Conservation (phyloP, 2,888 invertebrate species). For the Dendrolimus houi region DNA sequence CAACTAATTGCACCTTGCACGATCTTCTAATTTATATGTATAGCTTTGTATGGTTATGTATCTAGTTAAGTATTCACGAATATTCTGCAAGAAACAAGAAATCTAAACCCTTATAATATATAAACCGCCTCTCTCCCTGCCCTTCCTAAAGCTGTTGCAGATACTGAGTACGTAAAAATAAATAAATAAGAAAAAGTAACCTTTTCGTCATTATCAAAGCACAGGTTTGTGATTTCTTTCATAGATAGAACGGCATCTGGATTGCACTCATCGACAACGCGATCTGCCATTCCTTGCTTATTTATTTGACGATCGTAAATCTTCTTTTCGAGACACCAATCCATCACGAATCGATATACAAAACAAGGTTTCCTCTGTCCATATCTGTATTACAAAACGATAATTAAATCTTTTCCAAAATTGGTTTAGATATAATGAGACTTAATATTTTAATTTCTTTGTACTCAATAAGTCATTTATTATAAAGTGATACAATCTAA, state of each 20-base stretch:
- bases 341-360: constrained; percentile 97
- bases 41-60: not conserved
- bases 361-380: constrained; percentile 96
- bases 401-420: not conserved
- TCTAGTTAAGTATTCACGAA: not conserved
- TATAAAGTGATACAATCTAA: too few relatives aligned
- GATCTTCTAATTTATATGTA: not conserved
- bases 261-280: constrained; percentile 98
- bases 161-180: too few relatives aligned
- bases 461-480: too few relatives aligned
- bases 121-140: too few relatives aligned
- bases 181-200: constrained; percentile 18
- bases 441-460: too few relatives aligned
- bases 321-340: constrained; percentile 97
- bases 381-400: constrained; percentile 73
- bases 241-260: constrained; percentile 95
- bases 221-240: constrained; percentile 92
- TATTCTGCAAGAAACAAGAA: too few relatives aligned
- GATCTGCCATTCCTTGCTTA: constrained; percentile 98
- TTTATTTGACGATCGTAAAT: constrained; percentile 99
- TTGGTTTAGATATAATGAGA: not conserved
- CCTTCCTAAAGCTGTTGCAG: too few relatives aligned
- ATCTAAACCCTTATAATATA: too few relatives aligned
- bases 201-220: constrained; percentile 91
- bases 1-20: not conserved